Conservation (phyloP, 2,888 invertebrate genomes). For the Holacanthella duospinosa region DNA sequence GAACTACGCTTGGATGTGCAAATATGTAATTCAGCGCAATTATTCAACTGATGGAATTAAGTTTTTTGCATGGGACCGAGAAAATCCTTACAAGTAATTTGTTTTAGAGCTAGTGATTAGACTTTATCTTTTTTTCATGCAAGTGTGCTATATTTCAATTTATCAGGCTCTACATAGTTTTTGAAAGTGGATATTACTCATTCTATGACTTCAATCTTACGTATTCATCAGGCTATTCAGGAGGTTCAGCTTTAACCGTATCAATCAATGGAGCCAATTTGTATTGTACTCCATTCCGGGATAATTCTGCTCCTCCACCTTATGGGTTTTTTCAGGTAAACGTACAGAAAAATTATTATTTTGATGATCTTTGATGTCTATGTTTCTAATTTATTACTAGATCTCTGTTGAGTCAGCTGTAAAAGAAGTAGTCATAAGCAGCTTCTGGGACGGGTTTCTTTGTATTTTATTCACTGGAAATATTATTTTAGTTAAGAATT, state of each 20-base stretch:
- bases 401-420: slow-evolving; percentile 12
- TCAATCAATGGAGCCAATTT: slow-evolving; percentile 28
- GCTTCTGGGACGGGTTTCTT: slow-evolving; percentile 30
- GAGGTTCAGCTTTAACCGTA: slow-evolving; percentile 28
- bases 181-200: slow-evolving; percentile 14
- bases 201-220: slow-evolving; percentile 24
- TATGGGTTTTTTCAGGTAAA: slow-evolving; percentile 27
- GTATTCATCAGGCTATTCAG: slow-evolving; percentile 24
- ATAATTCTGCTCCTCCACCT: slow-evolving; percentile 35
- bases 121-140: neutral
- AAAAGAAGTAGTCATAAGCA: slow-evolving; percentile 22
- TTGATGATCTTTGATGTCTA: too few relatives aligned
- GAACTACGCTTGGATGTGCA: slow-evolving; percentile 36
- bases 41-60: neutral
- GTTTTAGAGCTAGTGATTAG: neutral
- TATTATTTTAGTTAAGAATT: slow-evolving; percentile 11
- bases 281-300: slow-evolving; percentile 30
- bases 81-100: slow-evolving; percentile 21
- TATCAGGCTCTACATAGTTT: slow-evolving; percentile 26
- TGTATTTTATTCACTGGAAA: slow-evolving; percentile 15
- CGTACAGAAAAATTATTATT: neutral
- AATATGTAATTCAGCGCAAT: slow-evolving; percentile 19
- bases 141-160: neutral
- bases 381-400: slow-evolving; percentile 10
- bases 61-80: slow-evolving; percentile 22